phyloP scores from a whole-genome alignment of 2,888 invertebrate genomes.

The Antheraea assamensis region DNA sequence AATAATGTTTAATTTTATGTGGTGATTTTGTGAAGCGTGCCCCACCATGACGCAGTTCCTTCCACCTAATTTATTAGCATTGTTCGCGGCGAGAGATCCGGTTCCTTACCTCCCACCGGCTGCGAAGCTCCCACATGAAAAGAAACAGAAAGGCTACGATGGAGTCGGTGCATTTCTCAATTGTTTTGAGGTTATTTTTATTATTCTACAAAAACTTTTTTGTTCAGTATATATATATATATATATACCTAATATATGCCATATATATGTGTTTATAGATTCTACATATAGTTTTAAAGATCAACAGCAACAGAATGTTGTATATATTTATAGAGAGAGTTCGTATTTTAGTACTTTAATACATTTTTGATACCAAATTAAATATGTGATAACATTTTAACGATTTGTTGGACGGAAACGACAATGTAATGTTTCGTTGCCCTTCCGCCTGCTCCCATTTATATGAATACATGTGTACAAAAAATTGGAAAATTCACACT shows the following conservation, averaged over 20 bases:
- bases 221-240: too few species aligned
- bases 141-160: conserved; percentile 94
- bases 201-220: not conserved
- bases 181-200: conserved; percentile 92
- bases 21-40: conserved; percentile 30
- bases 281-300: too few species aligned
- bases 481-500: not conserved
- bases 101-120: conserved; percentile 97
- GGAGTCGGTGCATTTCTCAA: conserved; percentile 93
- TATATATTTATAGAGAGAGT: too few species aligned
- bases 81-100: conserved; percentile 98
- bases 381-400: not conserved
- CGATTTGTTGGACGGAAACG: not conserved
- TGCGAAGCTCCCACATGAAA: conserved; percentile 97
- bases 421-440: not conserved
- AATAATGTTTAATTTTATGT: conserved; percentile 13
- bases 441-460: not conserved
- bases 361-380: too few species aligned
- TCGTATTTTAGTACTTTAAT: too few species aligned
- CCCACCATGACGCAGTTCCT: conserved; percentile 96
- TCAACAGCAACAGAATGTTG: too few species aligned
- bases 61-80: conserved; percentile 97
- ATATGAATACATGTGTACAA: not conserved
- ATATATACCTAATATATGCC: too few species aligned
- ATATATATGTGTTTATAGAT: too few species aligned